Evolutionary conservation across 2,888 invertebrate genomes (phyloP), one percentile per base, ranked within the genome.

Genomic region (Chamaedrilus cognettii): DNA sequence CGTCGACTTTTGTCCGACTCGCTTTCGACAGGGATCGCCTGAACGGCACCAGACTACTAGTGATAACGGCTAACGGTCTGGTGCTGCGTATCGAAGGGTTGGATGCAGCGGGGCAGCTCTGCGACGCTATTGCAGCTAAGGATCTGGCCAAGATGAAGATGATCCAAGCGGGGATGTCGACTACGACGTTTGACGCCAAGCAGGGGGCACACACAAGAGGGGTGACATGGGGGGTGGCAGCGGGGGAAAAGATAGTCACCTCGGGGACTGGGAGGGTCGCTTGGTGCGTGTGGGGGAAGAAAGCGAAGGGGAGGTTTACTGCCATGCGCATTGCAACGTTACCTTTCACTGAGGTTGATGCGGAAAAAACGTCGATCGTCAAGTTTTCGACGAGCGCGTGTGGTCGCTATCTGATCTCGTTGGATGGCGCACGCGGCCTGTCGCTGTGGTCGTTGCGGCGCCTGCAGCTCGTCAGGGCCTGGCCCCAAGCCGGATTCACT

Each of bases 11-110:
- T 19, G 42, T 19, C 19, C 42, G 19, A 11, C 28, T 11, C 2
- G 23, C 60, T 2, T 35, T 60, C 28, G 26, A 34, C 60, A 30
- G 42, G n/a, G 19, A 30, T n/a, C 0, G 15, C n/a, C 26, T 60
- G 4, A 19, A 2, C 19, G 33, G 34, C 3, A 71, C 76, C 65
- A 74, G 74, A 4, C 69, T 74, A n/a, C 65, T 11, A 15, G 55
- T 23, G 30, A 15, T 23, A 30, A n/a, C 55, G 26, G 7, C 7
- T n/a, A 7, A 23, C 42, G 42, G 49, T 60, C 2, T 42, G 7
- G 42, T 42, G 42, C 42, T 11, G 7, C 19, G 42, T 42, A 42
- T 42, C 19, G 42, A 42, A 42, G 60, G 60, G 4, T 33, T 60
- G 60, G 60, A 60, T 33, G 19, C 28, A 2, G 42, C 15, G 30